These are phyloP conservation scores for Zaprionus ghesquierei DNA, from an alignment of 1,140 invertebrate species.

Conservation along the genomic window DNA sequence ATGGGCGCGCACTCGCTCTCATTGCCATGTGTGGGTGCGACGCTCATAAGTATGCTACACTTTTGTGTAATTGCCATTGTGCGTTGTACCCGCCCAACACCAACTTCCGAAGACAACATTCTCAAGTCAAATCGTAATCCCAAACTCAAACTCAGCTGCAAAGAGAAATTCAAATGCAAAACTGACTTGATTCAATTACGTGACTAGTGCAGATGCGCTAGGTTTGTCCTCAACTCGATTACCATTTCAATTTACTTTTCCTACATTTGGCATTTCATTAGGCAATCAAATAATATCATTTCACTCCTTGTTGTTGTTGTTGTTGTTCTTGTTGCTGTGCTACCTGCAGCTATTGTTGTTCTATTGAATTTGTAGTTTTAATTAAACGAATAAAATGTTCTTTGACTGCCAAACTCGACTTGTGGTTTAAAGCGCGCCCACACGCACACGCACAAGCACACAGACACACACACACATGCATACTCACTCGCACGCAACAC, in stretches of 20 bases:
- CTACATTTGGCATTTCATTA: constrained; percentile 49
- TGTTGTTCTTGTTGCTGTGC: not conserved
- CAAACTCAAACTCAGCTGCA: too few relatives aligned
- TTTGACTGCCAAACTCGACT: constrained; percentile 6
- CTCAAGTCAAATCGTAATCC: constrained; percentile 2
- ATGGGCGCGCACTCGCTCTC: constrained; percentile 20
- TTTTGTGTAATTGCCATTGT: constrained; percentile 40
- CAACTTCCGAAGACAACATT: not conserved
- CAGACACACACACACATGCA: not conserved
- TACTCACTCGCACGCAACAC: not conserved
- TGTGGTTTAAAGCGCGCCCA: constrained; percentile 11
- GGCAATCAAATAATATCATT: constrained; percentile 24
- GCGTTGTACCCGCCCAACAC: not conserved
- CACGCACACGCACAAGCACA: not conserved
- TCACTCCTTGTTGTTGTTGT: constrained; percentile 1
- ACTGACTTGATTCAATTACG: constrained; percentile 56
- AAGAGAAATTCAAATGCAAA: constrained; percentile 28
- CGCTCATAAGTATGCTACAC: constrained; percentile 37
- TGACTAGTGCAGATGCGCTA: constrained; percentile 44
- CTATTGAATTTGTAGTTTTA: constrained; percentile 39
- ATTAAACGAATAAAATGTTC: constrained; percentile 53
- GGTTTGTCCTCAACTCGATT: constrained; percentile 44
- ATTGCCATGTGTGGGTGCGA: not conserved
- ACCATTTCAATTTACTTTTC: constrained; percentile 53
- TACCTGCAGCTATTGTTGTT: constrained; percentile 31